Conservation (phyloP, 2,113 vertebrate species). For the Rhabdomys dilectus region DNA sequence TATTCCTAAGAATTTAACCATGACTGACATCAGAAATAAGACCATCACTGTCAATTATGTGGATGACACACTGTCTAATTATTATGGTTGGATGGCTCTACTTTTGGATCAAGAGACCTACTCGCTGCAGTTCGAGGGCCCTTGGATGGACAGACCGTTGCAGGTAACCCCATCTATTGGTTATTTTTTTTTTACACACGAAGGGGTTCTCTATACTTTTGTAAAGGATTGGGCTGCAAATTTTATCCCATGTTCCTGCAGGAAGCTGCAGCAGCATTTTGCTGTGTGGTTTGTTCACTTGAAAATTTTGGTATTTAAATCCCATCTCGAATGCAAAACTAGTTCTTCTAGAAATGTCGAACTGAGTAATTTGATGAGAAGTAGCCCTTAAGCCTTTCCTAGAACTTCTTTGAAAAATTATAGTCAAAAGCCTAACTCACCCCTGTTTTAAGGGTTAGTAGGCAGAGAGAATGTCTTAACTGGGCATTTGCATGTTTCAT, state of each 20-base stretch:
- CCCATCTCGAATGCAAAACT: slow-evolving; percentile 9
- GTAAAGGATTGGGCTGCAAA: neutral
- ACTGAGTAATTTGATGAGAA: neutral
- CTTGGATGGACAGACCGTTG: slow-evolving; percentile 71
- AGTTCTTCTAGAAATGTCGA: slow-evolving; percentile 34
- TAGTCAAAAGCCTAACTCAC: neutral
- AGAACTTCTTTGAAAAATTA: neutral
- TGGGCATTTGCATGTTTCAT: slow-evolving; percentile 32
- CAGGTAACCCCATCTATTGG: slow-evolving; percentile 74
- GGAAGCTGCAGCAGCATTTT: neutral
- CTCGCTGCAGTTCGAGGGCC: slow-evolving; percentile 75
- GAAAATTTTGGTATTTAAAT: slow-evolving; percentile 39
- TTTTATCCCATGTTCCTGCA: neutral
- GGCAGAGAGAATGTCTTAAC: neutral
- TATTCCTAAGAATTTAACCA: slow-evolving; percentile 82
- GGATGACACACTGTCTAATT: slow-evolving; percentile 85
- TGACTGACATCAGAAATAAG: slow-evolving; percentile 86
- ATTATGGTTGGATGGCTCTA: slow-evolving; percentile 86
- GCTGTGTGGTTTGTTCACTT: neutral
- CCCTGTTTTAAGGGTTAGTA: neutral
- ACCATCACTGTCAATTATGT: slow-evolving; percentile 85
- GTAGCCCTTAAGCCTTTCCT: neutral
- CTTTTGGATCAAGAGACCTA: slow-evolving; percentile 87
- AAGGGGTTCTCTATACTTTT: neutral
- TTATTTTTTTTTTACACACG: no score